Conservation (phyloP, 2,888 invertebrate species). For the Andrena bucephala region DNA sequence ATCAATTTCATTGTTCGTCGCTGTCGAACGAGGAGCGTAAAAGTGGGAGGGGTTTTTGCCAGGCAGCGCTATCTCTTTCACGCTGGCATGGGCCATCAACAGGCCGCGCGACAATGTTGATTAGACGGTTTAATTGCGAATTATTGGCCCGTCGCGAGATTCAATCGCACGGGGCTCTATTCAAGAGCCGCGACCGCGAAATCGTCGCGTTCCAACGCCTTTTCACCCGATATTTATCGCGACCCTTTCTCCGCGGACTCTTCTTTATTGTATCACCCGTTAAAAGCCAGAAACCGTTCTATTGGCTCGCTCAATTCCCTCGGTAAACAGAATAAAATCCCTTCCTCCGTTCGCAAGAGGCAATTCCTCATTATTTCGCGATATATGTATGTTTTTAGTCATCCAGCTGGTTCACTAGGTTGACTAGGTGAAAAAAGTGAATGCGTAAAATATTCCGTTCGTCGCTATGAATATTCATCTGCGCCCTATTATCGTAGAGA, state of each 20-base stretch:
- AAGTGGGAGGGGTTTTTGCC: constrained; percentile 42
- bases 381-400: background rate
- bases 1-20: constrained; percentile 42
- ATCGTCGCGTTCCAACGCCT: constrained; percentile 40
- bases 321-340: constrained; percentile 13
- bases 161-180: constrained; percentile 53
- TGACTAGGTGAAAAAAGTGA: background rate
- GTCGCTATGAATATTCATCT: constrained; percentile 46
- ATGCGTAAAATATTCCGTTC: constrained; percentile 38
- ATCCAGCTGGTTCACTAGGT: too few relatives aligned
- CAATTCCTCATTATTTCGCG: background rate
- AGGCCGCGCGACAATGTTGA: constrained; percentile 56
- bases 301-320: background rate
- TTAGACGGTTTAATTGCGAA: constrained; percentile 63
- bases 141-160: constrained; percentile 65
- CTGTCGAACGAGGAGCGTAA: constrained; percentile 11
- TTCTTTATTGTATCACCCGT: background rate
- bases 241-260: background rate
- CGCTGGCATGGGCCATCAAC: constrained; percentile 35
- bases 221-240: background rate
- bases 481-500: constrained; percentile 24
- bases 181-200: constrained; percentile 51
- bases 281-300: background rate
- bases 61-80: constrained; percentile 23
- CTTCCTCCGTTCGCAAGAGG: background rate